Evolutionary conservation across 2,113 vertebrate genomes (phyloP).

Genomic region (Struthidea cinerea): DNA sequence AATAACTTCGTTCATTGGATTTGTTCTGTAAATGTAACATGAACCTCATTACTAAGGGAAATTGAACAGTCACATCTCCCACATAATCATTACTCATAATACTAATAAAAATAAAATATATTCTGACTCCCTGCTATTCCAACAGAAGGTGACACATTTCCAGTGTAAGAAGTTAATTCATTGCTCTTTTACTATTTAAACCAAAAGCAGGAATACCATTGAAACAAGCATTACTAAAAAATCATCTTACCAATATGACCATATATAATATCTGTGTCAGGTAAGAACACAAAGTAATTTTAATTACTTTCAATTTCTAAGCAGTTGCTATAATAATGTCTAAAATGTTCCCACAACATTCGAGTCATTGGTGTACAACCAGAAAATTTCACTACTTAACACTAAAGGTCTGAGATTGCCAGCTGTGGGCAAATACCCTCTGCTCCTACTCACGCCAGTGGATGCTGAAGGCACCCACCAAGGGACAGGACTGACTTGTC

Average conservation of each 20-base stretch:
- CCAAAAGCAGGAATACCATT: not conserved
- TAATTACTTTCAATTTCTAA: not conserved
- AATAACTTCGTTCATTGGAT: not conserved
- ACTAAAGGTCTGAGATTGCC: not conserved
- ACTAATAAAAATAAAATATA: constrained; percentile 2
- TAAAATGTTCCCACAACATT: not conserved
- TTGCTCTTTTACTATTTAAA: constrained; percentile 14
- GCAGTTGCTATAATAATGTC: not conserved
- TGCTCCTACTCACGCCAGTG: not conserved
- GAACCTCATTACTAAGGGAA: not conserved
- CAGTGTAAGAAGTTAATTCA: not conserved
- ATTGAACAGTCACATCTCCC: not conserved
- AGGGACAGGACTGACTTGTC: not conserved
- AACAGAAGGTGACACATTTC: not conserved
- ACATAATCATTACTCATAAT: not conserved
- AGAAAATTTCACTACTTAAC: not conserved
- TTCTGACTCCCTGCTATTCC: not conserved
- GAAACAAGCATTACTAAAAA: not conserved
- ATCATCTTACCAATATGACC: not conserved
- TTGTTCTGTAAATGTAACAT: not conserved
- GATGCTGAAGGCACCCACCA: not conserved
- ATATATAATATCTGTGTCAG: not conserved
- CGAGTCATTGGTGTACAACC: not conserved
- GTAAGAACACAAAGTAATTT: not conserved
- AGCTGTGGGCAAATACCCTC: not conserved